Percentiles rank a stretch among this genome's conserved stretches.
phyloP scores from a whole-genome alignment of 1,140 invertebrate species.

The Riptortus pedestris region DNA sequence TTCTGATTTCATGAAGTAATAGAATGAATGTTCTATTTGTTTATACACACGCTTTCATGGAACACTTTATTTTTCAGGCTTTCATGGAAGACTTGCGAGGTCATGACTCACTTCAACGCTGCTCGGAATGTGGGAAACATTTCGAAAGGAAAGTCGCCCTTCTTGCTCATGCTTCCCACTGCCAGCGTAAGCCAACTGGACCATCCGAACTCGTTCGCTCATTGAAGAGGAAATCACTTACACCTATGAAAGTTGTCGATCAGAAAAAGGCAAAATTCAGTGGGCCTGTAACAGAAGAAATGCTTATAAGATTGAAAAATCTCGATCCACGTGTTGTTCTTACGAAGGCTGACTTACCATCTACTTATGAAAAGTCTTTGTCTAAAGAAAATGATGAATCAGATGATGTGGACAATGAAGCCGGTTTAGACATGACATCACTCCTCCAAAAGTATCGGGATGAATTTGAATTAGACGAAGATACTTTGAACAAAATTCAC shows the following conservation, averaged over 20 bases:
- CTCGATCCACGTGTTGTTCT: constrained; percentile 18
- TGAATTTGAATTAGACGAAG: constrained; percentile 10
- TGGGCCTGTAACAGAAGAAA: constrained; percentile 20
- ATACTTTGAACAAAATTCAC: not conserved
- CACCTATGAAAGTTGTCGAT: not conserved
- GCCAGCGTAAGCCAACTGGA: constrained; percentile 36
- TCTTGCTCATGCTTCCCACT: constrained; percentile 48
- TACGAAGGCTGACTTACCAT: not conserved
- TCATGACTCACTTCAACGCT: constrained; percentile 45
- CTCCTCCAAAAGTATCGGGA: not conserved
- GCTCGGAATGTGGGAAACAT: constrained; percentile 53
- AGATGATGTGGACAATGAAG: not conserved
- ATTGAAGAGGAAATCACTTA: constrained; percentile 12
- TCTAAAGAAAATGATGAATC: not conserved
- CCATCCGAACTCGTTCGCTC: not conserved
- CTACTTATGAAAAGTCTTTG: not conserved
- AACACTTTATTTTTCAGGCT: constrained; percentile 41
- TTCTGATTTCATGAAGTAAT: no score
- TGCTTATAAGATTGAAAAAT: constrained; percentile 28
- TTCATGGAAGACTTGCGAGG: constrained; percentile 49
- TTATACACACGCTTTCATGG: no score
- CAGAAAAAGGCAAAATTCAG: constrained; percentile 9
- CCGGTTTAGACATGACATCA: not conserved
- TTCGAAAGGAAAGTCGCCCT: constrained; percentile 56
- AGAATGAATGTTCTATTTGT: no score